A percentile compares a stretch with the other conserved stretches of the same genome.
Conservation (phyloP, 2,797 vertebrate genomes). For the Schizopygopsis malacanthus region DNA sequence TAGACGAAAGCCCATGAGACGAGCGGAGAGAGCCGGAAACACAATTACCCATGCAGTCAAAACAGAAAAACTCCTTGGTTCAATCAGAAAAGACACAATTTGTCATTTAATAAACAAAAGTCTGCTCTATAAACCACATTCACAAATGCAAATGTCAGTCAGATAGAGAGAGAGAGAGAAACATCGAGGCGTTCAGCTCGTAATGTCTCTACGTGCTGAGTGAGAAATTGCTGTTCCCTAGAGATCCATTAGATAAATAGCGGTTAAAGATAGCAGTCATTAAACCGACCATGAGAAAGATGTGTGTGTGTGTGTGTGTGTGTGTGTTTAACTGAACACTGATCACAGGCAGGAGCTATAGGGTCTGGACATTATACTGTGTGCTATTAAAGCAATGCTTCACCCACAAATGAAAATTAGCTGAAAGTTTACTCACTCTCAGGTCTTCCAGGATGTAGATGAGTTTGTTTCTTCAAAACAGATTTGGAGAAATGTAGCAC, state of each 20-base stretch:
- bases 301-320: neutral
- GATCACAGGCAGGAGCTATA: conserved; percentile 29
- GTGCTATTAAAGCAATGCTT: neutral
- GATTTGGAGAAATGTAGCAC: neutral
- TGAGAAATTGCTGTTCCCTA: conserved; percentile 38
- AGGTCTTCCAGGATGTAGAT: neutral
- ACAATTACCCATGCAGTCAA: neutral
- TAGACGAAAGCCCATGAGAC: conserved; percentile 7
- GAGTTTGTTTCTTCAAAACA: neutral
- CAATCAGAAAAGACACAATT: neutral
- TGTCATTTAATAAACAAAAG: neutral
- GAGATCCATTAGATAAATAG: conserved; percentile 42
- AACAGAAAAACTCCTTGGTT: neutral
- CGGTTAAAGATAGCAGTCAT: conserved; percentile 50
- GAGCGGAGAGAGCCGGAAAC: neutral
- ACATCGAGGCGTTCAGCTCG: neutral
- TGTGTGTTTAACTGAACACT: conserved; percentile 2
- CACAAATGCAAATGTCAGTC: neutral
- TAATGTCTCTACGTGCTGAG: conserved; percentile 30
- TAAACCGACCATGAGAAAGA: conserved; percentile 22
- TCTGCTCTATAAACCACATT: too few species aligned
- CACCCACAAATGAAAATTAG: neutral
- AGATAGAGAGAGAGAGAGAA: neutral
- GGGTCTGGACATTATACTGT: neutral
- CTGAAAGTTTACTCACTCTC: neutral